Evolutionary conservation across 2,888 invertebrate genomes (phyloP).

Genomic region (Agrilus mali): DNA sequence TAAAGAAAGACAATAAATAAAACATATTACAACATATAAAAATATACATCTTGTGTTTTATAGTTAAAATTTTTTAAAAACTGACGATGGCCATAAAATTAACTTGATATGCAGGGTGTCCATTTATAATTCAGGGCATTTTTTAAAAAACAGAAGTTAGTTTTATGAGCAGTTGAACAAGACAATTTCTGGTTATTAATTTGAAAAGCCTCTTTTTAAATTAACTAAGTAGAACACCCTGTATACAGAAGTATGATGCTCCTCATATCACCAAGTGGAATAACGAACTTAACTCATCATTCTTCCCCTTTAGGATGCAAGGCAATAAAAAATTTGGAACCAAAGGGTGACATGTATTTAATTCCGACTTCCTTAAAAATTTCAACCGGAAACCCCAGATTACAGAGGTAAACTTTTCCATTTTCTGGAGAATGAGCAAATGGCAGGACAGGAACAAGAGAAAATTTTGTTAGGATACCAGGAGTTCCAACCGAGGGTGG

Average conservation of each 20-base stretch:
- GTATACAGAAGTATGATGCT: neutral
- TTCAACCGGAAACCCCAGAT: conserved; percentile 68
- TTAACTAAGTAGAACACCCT: neutral
- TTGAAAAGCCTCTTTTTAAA: neutral
- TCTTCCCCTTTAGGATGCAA: conserved; percentile 38
- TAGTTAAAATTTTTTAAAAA: no score
- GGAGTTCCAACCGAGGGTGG: conserved; percentile 57
- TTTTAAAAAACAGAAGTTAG: neutral
- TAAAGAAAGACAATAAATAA: no score
- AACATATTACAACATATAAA: no score
- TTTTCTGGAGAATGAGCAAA: conserved; percentile 47
- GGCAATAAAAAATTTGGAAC: conserved; percentile 69
- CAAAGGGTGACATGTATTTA: conserved; percentile 74
- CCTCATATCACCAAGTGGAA: neutral
- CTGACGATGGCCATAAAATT: no score
- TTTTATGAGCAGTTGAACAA: neutral
- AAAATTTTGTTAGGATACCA: conserved; percentile 50
- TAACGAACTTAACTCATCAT: neutral
- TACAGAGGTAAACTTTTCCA: conserved; percentile 72
- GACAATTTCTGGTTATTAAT: neutral
- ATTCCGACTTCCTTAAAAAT: conserved; percentile 66
- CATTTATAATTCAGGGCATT: neutral
- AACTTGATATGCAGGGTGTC: neutral
- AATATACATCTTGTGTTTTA: no score
- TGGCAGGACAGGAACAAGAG: conserved; percentile 59